These are phyloP conservation scores for Molorchus minor DNA, from an alignment of 2,888 invertebrate genomes.

Conservation along the genomic window DNA sequence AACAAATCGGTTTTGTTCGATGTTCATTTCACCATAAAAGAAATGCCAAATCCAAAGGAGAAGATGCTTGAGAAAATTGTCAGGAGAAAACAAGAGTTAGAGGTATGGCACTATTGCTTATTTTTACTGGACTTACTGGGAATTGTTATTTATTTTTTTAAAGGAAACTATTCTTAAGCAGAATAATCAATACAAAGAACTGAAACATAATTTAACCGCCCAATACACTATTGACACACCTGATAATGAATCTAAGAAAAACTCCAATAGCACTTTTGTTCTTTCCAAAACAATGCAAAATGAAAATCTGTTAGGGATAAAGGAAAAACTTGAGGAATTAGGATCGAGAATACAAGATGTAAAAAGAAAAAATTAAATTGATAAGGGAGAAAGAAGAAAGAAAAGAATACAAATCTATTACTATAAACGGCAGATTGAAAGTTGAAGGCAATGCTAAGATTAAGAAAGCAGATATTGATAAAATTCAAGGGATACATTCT, in stretches of 20 bases:
- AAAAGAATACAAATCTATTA: conserved; percentile 43
- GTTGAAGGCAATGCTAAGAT: conserved; percentile 52
- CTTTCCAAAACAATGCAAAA: conserved; percentile 4
- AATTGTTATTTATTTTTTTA: conserved; percentile 17
- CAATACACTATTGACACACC: not conserved
- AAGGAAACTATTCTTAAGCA: conserved; percentile 32
- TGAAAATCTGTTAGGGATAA: conserved; percentile 1
- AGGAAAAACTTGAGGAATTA: conserved; percentile 16
- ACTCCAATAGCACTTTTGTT: not conserved
- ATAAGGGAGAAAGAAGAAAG: conserved; percentile 22
- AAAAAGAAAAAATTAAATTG: conserved; percentile 36
- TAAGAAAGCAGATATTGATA: conserved; percentile 47
- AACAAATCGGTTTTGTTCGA: conserved; percentile 49
- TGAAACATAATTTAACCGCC: no score
- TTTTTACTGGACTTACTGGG: not conserved
- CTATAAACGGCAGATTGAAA: conserved; percentile 55
- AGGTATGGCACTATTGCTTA: conserved; percentile 48
- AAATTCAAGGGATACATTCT: conserved; percentile 54
- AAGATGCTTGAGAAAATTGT: conserved; percentile 51
- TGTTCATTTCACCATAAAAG: conserved; percentile 51
- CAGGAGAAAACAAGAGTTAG: conserved; percentile 49
- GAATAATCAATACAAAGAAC: conserved; percentile 24
- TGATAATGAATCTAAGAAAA: not conserved
- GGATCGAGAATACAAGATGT: conserved; percentile 32
- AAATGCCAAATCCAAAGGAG: conserved; percentile 53